Base-by-base conservation (phyloP, 2,888 invertebrate genomes). In the Metopia argyrocephala region DNA sequence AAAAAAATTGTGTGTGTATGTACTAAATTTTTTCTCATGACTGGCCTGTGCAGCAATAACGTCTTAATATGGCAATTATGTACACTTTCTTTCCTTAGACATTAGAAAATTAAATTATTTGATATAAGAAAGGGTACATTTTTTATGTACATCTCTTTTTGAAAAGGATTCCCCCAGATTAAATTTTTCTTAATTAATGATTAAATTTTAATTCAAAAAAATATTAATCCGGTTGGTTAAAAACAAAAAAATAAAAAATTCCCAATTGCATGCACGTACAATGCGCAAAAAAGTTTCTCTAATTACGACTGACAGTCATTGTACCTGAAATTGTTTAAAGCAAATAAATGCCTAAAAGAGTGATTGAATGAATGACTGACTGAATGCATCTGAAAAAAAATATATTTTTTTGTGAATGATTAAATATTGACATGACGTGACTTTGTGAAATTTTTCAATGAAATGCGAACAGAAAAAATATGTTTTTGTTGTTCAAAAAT, bases 341-440 rank as follows among this genome's bases (percentile, higher is more conserved):
- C 12, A 2, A 18, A 45, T n/a, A 21, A n/a, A 28, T 31, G 6
- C n/a, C 25, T 28, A n/a, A 25, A 7, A 21, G 28, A 27, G 12
- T 23, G 48, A 38, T 15, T 15, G 38, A 38, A 38, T 2, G 38
- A 15, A 9, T 38, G 38, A 38, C 9, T 38, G 38, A 38, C 9
- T 38, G 38, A 18, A 48, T 48, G 48, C 20, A 48, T n/a, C 52
- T n/a, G 9, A 45, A 54, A 46, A 61, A 25, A 52, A 38, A 59
- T 59, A 28, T n/a, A 20, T 52, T 38, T 48, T 50, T 66, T 48
- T 66, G 45, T 45, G 75, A 56, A 45, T 78, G 76, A 81, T 74
- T 81, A 76, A 81, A 81, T 81, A 81, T 81, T 81, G 76, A 69
- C 80, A 69, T 78, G 73, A 81, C 80, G 80, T 81, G 80, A 81